Evolutionary conservation across 2,797 vertebrate species (phyloP), one percentile per base, ranked within the genome.

Genomic region (Fundulus diaphanus): DNA sequence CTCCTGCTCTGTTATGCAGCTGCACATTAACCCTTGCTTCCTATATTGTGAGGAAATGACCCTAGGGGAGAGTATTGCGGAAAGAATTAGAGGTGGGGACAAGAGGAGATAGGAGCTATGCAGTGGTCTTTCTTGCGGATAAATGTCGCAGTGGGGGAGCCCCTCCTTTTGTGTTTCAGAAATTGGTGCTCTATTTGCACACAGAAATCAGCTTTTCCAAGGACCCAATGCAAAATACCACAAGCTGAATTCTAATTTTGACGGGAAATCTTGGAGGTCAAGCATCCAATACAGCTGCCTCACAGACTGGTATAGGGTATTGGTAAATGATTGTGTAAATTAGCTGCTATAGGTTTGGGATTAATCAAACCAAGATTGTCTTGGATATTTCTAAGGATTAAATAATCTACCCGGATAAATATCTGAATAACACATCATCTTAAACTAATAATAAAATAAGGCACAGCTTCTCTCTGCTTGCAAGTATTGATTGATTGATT

Each of bases 1-100:
- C 70, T 80, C 68, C 57, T 27, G 24, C 59, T 82, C 79, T 78
- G 20, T 76, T 56, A 78, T 79, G 80, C 76, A 82, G 81, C 81
- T 73, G 44, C 67, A 70, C 74, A 81, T 83, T 73, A 79, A 57
- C 68, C 68, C 42, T 74, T n/a, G 33, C 63, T 76, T 76, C 56
- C 68, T 77, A 40, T 44, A 4, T 83, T 85, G 65, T 68, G 73
- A 67, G 73, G 70, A 80, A 80, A 85, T 66, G 73, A 68, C 77
- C 79, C 59, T 12, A 16, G 59, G 78, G 52, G 16, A 29, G 16
- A 63, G 31, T 37, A n/a, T 15, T 31, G 42, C n/a, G 66, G n/a
- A 31, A 70, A 37, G 68, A 67, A 74, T 49, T 5, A 59, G 48
- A 3, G 44, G 52, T 51, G 49, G 15, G 77, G 46, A 70, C 24